These are phyloP conservation scores for Colletes latitarsis DNA, from an alignment of 1,140 invertebrate species.

Conservation along the genomic window DNA sequence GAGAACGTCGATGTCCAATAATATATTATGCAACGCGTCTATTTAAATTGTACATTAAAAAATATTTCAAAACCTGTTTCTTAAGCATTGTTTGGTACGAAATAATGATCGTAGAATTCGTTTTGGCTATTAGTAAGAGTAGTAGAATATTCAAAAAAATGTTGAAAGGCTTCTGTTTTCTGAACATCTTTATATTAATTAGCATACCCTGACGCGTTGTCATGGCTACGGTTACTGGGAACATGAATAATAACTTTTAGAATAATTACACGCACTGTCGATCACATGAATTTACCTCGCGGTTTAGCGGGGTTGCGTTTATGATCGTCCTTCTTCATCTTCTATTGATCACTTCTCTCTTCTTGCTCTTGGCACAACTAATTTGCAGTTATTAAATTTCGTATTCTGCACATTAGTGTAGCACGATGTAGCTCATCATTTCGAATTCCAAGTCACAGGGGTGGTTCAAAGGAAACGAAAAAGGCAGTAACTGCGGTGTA, in stretches of 20 bases:
- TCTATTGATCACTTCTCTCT: not conserved
- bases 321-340: not conserved
- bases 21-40: no score
- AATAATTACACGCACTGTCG: slow-evolving; percentile 69
- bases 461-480: no score
- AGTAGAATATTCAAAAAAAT: slow-evolving; percentile 43
- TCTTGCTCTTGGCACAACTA: not conserved
- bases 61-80: no score
- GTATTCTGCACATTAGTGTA: no score
- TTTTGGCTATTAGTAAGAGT: slow-evolving; percentile 31
- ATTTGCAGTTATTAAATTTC: not conserved
- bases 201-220: slow-evolving; percentile 54
- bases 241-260: slow-evolving; percentile 65
- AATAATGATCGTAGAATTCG: no score
- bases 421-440: no score
- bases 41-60: no score
- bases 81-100: no score
- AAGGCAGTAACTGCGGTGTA: no score
- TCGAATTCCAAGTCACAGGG: no score
- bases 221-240: slow-evolving; percentile 50
- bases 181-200: slow-evolving; percentile 60
- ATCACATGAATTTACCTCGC: slow-evolving; percentile 62
- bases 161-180: slow-evolving; percentile 56
- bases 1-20: no score
- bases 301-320: slow-evolving; percentile 4